phyloP scores from a whole-genome alignment of 2,888 invertebrate genomes.

The Caenorhabditis auriculariae region DNA sequence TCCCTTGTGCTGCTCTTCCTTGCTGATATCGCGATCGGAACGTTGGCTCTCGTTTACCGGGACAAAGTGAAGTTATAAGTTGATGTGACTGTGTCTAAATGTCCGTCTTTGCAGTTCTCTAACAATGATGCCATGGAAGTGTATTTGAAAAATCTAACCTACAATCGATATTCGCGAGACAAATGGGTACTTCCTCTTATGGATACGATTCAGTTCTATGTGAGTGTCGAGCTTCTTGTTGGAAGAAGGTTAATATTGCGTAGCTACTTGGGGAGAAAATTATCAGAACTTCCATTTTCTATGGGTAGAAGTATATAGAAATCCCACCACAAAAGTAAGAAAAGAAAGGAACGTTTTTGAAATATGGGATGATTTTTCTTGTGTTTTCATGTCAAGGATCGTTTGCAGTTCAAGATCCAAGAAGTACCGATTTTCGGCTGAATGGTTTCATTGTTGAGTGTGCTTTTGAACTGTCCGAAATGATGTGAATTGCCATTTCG shows the following conservation, averaged over 20 bases:
- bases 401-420: no score
- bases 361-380: no score
- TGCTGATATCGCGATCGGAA: slow-evolving; percentile 47
- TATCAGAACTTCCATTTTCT: no score
- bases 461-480: no score
- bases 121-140: slow-evolving; percentile 41
- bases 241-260: neutral
- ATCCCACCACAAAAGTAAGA: no score
- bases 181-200: slow-evolving; percentile 61
- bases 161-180: slow-evolving; percentile 58
- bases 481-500: no score
- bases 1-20: slow-evolving; percentile 41
- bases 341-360: no score
- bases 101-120: slow-evolving; percentile 19
- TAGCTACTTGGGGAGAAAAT: no score
- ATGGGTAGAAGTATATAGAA: no score
- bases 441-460: no score
- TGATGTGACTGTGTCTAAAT: neutral
- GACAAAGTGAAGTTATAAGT: slow-evolving; percentile 38
- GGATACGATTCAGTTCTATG: slow-evolving; percentile 63
- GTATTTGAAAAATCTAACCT: slow-evolving; percentile 55
- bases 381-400: no score
- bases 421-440: no score
- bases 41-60: slow-evolving; percentile 43
- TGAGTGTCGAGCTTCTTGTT: slow-evolving; percentile 47